Conservation (phyloP, 2,797 vertebrate genomes). For the Salmo trutta region DNA sequence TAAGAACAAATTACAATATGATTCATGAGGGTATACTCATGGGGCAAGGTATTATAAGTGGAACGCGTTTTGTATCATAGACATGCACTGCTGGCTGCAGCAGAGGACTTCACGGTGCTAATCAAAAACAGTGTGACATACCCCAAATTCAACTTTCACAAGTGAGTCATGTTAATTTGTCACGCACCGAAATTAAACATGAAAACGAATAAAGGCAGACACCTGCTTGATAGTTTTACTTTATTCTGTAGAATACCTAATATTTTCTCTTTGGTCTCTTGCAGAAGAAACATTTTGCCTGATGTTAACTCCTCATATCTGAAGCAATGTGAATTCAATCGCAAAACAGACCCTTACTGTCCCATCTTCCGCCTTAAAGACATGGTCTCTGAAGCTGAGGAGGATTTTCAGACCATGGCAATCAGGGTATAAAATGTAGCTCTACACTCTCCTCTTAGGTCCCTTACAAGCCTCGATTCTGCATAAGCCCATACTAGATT, state of each 20-base stretch:
- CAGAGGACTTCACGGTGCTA: conserved; percentile 89
- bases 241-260: neutral
- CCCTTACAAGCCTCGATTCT: neutral
- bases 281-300: conserved; percentile 85
- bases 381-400: conserved; percentile 79
- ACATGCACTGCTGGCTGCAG: conserved; percentile 76
- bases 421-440: conserved; percentile 71
- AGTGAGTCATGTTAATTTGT: conserved; percentile 67
- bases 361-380: conserved; percentile 87
- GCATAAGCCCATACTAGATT: neutral
- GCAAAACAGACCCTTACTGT: conserved; percentile 80
- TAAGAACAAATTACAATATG: conserved; percentile 59
- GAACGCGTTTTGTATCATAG: conserved; percentile 54
- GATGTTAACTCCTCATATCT: conserved; percentile 79
- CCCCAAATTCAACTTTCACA: conserved; percentile 86
- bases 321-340: conserved; percentile 79
- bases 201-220: neutral
- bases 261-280: neutral
- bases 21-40: neutral
- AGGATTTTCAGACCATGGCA: conserved; percentile 86
- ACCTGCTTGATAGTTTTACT: neutral
- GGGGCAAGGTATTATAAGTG: neutral
- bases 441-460: neutral
- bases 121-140: conserved; percentile 91
- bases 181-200: neutral